Base-by-base conservation (phyloP, 2,113 vertebrate genomes). In the Nematolebias whitei region DNA sequence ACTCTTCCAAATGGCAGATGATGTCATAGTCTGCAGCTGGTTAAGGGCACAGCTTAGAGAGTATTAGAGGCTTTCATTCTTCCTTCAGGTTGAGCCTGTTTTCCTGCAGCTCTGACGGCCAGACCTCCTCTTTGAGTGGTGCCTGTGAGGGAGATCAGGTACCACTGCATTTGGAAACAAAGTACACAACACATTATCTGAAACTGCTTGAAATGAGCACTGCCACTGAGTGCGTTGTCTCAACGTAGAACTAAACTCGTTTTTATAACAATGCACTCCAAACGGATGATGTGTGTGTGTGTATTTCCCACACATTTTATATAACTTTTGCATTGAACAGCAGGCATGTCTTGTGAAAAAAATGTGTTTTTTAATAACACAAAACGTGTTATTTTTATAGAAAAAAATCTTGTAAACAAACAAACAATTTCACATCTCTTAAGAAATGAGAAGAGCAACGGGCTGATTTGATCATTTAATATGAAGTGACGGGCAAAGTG, bases 161-260 rank as follows among this genome's bases (percentile, higher is more conserved):
- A 32, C n/a, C 3, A 22, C 47, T 40, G 47, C 43, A 50, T 63
- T 45, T 61, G 19, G 49, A 48, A 55, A 63, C 15, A 24, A 67
- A 60, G 45, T n/a, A 24, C 55, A 60, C 24, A 56, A 10, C 18
- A 68, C 13, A 41, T 78, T 26, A 71, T 55, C 55, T 45, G 24
- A 18, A 24, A 32, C n/a, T n/a, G 24, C 23, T 47, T 58, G 15
- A 71, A 64, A 55, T 64, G 44, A 68, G 61, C 55, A 68, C 16
- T 12, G 5, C 48, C 16, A 32, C 24, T 47, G 18, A 61, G n/a
- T 49, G 20, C 29, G 56, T 52, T 70, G 43, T 12, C 39, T 38
- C 58, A 48, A 66, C 41, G 24, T n/a, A 4, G 5, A 23, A 23
- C 11, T 18, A 35, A 10, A n/a, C 40, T 32, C n/a, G n/a, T n/a